phyloP scores from a whole-genome alignment of 2,113 vertebrate genomes.

The Barnardius zonarius region DNA sequence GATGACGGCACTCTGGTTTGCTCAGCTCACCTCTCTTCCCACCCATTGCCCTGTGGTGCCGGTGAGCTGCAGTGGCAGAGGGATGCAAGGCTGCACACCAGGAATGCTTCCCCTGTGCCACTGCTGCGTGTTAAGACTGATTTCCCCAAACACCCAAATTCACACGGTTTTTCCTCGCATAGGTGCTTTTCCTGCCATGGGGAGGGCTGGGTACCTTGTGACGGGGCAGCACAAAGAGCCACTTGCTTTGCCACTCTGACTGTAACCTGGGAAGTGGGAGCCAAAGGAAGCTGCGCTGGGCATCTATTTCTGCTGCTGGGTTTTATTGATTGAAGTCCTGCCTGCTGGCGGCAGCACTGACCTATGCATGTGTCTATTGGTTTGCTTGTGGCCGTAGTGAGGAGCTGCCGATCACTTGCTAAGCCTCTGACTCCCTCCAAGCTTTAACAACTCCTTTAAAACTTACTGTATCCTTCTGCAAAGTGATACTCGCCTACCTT shows the following conservation, averaged over 20 bases:
- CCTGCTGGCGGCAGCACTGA: not conserved
- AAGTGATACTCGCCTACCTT: too few species aligned
- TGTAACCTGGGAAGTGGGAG: not conserved
- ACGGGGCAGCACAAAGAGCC: not conserved
- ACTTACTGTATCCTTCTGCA: too few species aligned
- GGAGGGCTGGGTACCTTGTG: not conserved
- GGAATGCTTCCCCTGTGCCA: not conserved
- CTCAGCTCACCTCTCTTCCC: not conserved
- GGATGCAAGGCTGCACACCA: not conserved
- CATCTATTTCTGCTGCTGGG: not conserved
- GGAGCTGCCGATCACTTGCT: not conserved
- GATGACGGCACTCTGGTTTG: not conserved
- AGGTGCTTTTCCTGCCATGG: not conserved
- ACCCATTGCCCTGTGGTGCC: not conserved
- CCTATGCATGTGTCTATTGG: fast-evolving
- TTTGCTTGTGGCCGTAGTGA: fast-evolving
- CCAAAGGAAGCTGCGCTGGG: not conserved
- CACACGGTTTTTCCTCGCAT: not conserved
- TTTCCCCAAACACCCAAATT: not conserved
- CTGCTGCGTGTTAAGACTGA: not conserved
- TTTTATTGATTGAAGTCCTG: not conserved
- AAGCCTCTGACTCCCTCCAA: not conserved
- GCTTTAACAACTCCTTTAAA: not conserved
- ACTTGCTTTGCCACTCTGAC: not conserved
- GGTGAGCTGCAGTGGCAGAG: not conserved